Evolutionary conservation across 2,888 invertebrate genomes (phyloP).

Genomic region (Pandemis corylana): DNA sequence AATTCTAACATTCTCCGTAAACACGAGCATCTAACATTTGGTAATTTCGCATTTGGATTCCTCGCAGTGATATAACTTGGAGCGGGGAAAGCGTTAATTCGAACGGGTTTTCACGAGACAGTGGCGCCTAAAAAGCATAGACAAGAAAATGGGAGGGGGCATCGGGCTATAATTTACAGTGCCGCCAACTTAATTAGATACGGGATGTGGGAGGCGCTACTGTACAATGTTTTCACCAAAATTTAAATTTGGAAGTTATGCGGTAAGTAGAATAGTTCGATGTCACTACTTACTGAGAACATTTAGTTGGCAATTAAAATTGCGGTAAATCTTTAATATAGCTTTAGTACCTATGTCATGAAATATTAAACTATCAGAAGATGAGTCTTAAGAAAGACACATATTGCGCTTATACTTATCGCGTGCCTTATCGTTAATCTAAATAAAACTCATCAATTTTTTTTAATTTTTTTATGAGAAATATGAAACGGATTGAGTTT

Average conservation of each 20-base stretch:
- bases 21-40: conserved; percentile 9
- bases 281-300: no score
- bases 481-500: no score
- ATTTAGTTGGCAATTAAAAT: no score
- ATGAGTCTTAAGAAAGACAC: no score
- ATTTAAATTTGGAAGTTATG: not conserved
- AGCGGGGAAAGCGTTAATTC: conserved; percentile 34
- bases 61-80: conserved; percentile 24
- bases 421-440: no score
- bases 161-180: conserved; percentile 17
- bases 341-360: no score
- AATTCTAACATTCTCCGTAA: conserved; percentile 15
- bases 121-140: conserved; percentile 10
- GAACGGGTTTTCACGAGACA: conserved; percentile 21
- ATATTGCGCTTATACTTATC: no score
- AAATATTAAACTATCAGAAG: no score
- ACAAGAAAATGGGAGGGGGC: not conserved
- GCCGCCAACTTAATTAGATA: not conserved
- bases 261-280: not conserved
- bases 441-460: no score
- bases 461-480: no score
- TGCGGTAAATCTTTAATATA: no score
- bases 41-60: conserved; percentile 24
- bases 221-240: not conserved
- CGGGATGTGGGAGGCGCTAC: conserved; percentile 5